Percentiles rank a stretch among this genome's conserved stretches.
Conservation (phyloP, 2,888 invertebrate species). For the Lasioglossum vierecki region DNA sequence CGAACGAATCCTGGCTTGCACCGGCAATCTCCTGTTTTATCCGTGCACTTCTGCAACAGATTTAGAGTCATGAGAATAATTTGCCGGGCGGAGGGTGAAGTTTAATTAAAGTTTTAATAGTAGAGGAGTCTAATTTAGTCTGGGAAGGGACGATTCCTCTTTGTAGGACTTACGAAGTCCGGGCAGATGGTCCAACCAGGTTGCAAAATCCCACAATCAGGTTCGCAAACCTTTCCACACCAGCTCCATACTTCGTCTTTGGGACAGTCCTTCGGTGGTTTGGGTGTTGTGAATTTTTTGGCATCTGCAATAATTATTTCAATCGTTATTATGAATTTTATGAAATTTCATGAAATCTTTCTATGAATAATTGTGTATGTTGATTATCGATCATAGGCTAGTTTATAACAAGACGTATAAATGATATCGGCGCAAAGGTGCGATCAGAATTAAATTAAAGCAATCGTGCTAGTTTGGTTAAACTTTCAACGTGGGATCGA, state of each 20-base stretch:
- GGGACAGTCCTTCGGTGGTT: constrained; percentile 4
- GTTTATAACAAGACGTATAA: too few relatives aligned
- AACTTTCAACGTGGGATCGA: too few relatives aligned
- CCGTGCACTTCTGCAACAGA: constrained; percentile 12
- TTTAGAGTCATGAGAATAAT: neutral
- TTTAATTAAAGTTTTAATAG: neutral
- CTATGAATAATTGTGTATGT: neutral
- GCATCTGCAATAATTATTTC: neutral
- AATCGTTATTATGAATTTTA: too few relatives aligned
- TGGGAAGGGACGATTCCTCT: neutral
- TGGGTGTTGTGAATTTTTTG: neutral
- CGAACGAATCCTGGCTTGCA: constrained; percentile 17
- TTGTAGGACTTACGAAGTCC: neutral
- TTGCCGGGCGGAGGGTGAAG: neutral
- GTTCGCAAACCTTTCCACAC: constrained; percentile 13
- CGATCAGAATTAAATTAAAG: too few relatives aligned
- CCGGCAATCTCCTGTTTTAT: neutral
- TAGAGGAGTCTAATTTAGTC: neutral
- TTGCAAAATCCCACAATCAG: neutral
- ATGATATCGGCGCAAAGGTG: too few relatives aligned
- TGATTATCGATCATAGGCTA: too few relatives aligned
- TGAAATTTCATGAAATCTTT: too few relatives aligned
- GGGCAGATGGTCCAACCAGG: constrained; percentile 19
- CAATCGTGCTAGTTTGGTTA: too few relatives aligned
- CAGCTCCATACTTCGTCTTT: constrained; percentile 3